Conservation (phyloP, 2,888 invertebrate species). For the Smittia aterrima region DNA sequence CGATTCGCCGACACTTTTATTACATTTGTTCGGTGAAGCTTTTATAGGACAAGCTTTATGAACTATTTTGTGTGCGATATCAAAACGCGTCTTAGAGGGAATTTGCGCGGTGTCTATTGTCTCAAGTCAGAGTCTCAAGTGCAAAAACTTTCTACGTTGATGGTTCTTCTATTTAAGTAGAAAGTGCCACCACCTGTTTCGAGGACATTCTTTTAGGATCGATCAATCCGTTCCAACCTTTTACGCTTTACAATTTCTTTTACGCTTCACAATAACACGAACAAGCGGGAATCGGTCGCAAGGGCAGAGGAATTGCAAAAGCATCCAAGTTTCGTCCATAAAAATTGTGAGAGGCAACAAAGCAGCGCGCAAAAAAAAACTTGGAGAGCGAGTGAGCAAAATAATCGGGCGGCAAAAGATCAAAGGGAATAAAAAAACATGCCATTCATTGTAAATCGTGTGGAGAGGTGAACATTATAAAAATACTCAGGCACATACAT, state of each 20-base stretch:
- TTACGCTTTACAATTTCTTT: too few relatives aligned
- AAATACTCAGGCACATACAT: conserved; percentile 36
- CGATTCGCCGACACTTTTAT: conserved; percentile 36
- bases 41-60: conserved; percentile 30
- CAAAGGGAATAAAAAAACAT: conserved; percentile 41
- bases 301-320: conserved; percentile 13
- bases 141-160: too few relatives aligned
- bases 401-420: conserved; percentile 41
- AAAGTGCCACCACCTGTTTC: too few relatives aligned
- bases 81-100: too few relatives aligned
- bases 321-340: conserved; percentile 21
- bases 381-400: conserved; percentile 38
- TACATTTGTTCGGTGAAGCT: conserved; percentile 31
- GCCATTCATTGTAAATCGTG: conserved; percentile 42
- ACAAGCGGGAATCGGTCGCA: too few relatives aligned
- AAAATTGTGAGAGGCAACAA: conserved; percentile 1
- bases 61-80: too few relatives aligned
- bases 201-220: too few relatives aligned
- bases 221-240: too few relatives aligned
- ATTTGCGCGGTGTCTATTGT: too few relatives aligned
- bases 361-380: conserved; percentile 22
- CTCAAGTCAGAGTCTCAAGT: too few relatives aligned
- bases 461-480: conserved; percentile 40
- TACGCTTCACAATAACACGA: too few relatives aligned
- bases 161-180: too few relatives aligned